phyloP scores from a whole-genome alignment of 2,113 vertebrate genomes.

The Oceanites oceanicus region DNA sequence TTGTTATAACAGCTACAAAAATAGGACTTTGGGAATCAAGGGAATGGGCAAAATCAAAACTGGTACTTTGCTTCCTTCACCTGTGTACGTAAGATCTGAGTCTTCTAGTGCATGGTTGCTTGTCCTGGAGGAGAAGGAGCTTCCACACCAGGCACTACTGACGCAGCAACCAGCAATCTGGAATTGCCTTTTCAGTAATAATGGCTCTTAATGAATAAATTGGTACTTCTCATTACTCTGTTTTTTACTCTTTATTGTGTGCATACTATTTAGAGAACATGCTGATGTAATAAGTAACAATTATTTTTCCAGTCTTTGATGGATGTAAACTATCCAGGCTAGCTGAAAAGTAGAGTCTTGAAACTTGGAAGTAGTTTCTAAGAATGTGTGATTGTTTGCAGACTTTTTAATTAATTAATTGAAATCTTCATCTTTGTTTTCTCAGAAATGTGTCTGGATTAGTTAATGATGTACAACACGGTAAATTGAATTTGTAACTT shows the following conservation, averaged over 20 bases:
- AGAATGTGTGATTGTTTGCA: neutral
- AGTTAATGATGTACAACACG: neutral
- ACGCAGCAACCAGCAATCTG: neutral
- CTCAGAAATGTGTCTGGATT: neutral
- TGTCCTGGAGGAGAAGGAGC: neutral
- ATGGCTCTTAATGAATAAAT: neutral
- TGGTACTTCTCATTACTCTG: neutral
- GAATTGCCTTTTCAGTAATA: neutral
- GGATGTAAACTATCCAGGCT: neutral
- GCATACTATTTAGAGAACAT: neutral
- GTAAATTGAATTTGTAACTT: neutral
- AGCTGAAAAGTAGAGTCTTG: neutral
- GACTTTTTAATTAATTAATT: neutral
- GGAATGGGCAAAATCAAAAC: neutral
- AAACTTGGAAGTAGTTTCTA: neutral
- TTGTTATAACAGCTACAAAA: neutral
- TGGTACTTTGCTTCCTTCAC: neutral
- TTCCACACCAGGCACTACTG: neutral
- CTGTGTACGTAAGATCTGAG: neutral
- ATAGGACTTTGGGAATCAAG: neutral
- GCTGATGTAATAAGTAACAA: neutral
- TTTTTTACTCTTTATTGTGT: neutral
- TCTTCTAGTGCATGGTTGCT: neutral
- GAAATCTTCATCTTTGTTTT: conserved; percentile 18
- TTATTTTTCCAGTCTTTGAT: neutral